These are phyloP conservation scores for Sphecodes monilicornis DNA, from an alignment of 2,888 invertebrate species.

Conservation along the genomic window DNA sequence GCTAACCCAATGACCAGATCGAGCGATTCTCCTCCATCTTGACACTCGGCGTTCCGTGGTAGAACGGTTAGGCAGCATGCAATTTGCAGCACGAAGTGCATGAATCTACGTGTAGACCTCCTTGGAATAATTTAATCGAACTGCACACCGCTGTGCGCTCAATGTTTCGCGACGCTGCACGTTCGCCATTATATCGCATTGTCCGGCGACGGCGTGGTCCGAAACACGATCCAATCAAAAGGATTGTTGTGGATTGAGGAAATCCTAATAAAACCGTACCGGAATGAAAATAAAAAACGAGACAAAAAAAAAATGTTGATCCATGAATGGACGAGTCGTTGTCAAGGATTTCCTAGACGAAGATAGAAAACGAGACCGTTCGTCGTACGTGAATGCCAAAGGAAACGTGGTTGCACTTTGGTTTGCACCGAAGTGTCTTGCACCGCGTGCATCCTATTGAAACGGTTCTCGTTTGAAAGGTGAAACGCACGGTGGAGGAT, in stretches of 20 bases:
- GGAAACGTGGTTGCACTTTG: background rate
- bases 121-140: conserved; percentile 58
- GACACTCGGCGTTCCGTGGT: conserved; percentile 59
- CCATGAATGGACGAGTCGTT: background rate
- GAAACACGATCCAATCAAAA: conserved; percentile 46
- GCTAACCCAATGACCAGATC: conserved; percentile 79
- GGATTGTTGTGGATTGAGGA: conserved; percentile 39
- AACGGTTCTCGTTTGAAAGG: conserved; percentile 48
- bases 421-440: conserved; percentile 4
- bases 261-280: conserved; percentile 27
- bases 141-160: conserved; percentile 33
- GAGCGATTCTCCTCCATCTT: conserved; percentile 75
- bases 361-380: background rate
- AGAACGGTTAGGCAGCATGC: conserved; percentile 55
- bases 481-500: conserved; percentile 67
- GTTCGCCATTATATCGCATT: conserved; percentile 33
- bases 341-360: background rate
- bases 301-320: background rate
- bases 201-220: conserved; percentile 8
- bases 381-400: background rate
- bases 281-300: background rate
- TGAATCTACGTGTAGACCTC: conserved; percentile 42
- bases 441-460: conserved; percentile 6
- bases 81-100: conserved; percentile 60
- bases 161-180: conserved; percentile 28